These are phyloP conservation scores for Trissonchulus latispiculum DNA, from an alignment of 2,888 invertebrate species.

Conservation along the genomic window DNA sequence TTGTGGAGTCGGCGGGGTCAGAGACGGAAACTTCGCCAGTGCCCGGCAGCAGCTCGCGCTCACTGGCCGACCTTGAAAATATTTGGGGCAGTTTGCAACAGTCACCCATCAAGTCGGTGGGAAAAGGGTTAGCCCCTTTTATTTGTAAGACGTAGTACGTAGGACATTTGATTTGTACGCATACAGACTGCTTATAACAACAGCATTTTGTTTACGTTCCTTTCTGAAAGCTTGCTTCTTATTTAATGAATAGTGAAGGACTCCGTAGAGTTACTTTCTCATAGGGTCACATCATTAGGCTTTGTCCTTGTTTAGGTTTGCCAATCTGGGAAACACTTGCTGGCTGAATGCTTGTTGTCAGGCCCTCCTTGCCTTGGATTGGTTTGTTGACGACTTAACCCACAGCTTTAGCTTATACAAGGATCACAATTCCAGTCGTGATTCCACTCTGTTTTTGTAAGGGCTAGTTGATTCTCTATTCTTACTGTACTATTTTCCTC, in stretches of 20 bases:
- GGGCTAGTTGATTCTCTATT: too few relatives aligned
- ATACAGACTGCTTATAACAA: background rate
- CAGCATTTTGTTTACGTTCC: background rate
- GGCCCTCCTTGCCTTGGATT: conserved; percentile 28
- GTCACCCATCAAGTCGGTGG: background rate
- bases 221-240: background rate
- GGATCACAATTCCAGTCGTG: conserved; percentile 15
- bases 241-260: too few relatives aligned
- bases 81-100: background rate
- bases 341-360: conserved; percentile 46
- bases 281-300: too few relatives aligned
- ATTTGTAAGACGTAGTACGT: too few relatives aligned
- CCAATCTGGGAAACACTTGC: conserved; percentile 34
- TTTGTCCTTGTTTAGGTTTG: conserved; percentile 10
- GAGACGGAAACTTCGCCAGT: too few relatives aligned
- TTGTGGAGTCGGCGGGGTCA: too few relatives aligned
- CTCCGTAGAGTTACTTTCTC: too few relatives aligned
- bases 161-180: too few relatives aligned
- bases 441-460: too few relatives aligned
- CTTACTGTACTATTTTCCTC: too few relatives aligned
- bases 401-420: conserved; percentile 18
- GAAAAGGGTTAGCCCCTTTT: background rate
- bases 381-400: conserved; percentile 12
- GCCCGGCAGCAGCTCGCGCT: too few relatives aligned
- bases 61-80: background rate